Conservation (phyloP, 2,113 vertebrate genomes). For the Hassar affinis region DNA sequence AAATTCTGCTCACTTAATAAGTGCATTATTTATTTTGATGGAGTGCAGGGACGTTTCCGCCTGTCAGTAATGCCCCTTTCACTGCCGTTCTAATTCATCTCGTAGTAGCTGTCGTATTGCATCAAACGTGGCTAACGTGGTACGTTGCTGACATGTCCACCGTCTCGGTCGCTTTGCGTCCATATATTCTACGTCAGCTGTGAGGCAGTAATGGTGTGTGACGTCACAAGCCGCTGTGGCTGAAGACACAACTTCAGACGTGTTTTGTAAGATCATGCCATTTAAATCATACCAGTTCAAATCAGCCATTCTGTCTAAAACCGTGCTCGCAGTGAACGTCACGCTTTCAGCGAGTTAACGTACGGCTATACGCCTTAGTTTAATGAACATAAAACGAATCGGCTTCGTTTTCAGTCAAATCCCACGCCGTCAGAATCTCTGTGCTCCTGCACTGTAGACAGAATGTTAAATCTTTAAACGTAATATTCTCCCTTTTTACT, state of each 20-base stretch:
- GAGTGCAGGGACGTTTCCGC: background rate
- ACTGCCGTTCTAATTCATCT: background rate
- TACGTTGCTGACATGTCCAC: background rate
- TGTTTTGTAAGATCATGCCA: background rate
- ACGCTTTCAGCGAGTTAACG: background rate
- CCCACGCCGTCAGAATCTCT: background rate
- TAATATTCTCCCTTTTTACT: background rate
- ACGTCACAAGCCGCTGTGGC: background rate
- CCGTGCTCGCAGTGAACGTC: background rate
- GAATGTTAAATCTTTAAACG: background rate
- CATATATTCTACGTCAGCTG: no score
- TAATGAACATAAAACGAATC: background rate
- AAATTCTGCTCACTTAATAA: background rate
- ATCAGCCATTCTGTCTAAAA: background rate
- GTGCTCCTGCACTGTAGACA: background rate
- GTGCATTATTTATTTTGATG: background rate
- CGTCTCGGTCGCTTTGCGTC: no score
- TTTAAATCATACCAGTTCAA: background rate
- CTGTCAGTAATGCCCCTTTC: background rate
- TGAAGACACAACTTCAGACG: background rate
- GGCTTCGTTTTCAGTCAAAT: background rate
- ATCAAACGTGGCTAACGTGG: background rate
- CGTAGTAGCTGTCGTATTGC: background rate
- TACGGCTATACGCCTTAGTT: background rate
- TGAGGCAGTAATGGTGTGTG: no score